A percentile compares a stretch with the other conserved stretches of the same genome.
Conservation (phyloP, 2,888 invertebrate species). For the Strigamia maritima region DNA sequence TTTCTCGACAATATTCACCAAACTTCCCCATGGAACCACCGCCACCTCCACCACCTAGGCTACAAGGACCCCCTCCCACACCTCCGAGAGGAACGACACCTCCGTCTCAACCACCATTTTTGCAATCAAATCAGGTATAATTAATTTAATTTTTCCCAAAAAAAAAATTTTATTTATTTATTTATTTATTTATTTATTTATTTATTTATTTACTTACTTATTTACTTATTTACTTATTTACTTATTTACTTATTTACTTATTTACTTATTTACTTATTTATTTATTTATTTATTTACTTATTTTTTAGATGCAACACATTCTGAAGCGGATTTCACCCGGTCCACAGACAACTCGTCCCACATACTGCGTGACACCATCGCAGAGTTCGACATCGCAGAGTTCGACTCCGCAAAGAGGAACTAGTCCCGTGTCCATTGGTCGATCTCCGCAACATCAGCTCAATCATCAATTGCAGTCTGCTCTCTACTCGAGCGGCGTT, state of each 20-base stretch:
- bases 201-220: no score
- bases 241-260: no score
- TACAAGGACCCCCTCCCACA: slow-evolving; percentile 56
- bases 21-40: slow-evolving; percentile 44
- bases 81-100: slow-evolving; percentile 45
- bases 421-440: slow-evolving; percentile 66
- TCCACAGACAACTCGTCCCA: slow-evolving; percentile 41
- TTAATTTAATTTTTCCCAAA: background rate
- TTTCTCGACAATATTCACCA: slow-evolving; percentile 42
- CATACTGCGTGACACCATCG: background rate
- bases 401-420: slow-evolving; percentile 48
- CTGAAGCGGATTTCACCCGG: slow-evolving; percentile 73
- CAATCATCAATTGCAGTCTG: slow-evolving; percentile 77
- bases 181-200: no score
- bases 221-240: no score
- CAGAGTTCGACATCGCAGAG: slow-evolving; percentile 43
- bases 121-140: slow-evolving; percentile 6
- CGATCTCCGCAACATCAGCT: slow-evolving; percentile 67
- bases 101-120: slow-evolving; percentile 60
- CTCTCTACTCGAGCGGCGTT: slow-evolving; percentile 26
- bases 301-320: slow-evolving; percentile 61
- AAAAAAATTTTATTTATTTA: no score
- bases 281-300: no score
- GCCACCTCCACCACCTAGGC: slow-evolving; percentile 52
- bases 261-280: no score